phyloP scores from a whole-genome alignment of 1,140 invertebrate genomes.

The Lepidostoma basale region DNA sequence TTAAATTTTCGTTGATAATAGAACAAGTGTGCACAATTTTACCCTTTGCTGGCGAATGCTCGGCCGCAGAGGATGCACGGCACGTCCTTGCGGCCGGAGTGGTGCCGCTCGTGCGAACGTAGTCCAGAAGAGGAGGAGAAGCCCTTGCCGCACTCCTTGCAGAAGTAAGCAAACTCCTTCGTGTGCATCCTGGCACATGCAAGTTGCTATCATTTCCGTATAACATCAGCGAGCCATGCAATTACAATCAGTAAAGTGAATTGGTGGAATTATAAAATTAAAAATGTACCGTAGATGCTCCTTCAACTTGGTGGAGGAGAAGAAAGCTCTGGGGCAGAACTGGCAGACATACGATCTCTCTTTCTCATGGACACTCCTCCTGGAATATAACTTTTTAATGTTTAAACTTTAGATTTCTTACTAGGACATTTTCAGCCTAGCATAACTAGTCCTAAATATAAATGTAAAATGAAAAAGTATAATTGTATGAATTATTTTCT shows the following conservation, averaged over 20 bases:
- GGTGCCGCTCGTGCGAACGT: not conserved
- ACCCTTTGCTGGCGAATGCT: not conserved
- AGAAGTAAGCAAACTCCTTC: not conserved
- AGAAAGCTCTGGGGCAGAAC: constrained; percentile 36
- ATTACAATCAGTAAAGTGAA: too few species aligned
- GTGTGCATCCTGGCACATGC: not conserved
- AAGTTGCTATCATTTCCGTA: too few species aligned
- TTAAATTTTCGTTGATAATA: too few species aligned
- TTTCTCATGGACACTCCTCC: constrained; percentile 35
- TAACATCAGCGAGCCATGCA: too few species aligned
- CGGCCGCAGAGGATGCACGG: not conserved
- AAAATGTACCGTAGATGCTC: constrained; percentile 34
- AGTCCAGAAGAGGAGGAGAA: not conserved
- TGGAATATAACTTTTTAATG: too few species aligned
- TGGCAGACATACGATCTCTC: constrained; percentile 30
- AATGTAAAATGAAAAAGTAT: not conserved
- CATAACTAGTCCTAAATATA: not conserved
- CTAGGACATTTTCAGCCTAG: too few species aligned
- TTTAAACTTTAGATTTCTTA: too few species aligned
- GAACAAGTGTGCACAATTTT: not conserved
- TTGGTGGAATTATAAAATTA: too few species aligned
- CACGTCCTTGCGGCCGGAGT: not conserved
- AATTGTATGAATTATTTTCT: not conserved
- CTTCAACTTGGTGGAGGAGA: constrained; percentile 4
- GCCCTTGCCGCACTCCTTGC: not conserved